Evolutionary conservation across 2,113 vertebrate species (phyloP), one percentile per base, ranked within the genome.

Genomic region (Fukomys damarensis): DNA sequence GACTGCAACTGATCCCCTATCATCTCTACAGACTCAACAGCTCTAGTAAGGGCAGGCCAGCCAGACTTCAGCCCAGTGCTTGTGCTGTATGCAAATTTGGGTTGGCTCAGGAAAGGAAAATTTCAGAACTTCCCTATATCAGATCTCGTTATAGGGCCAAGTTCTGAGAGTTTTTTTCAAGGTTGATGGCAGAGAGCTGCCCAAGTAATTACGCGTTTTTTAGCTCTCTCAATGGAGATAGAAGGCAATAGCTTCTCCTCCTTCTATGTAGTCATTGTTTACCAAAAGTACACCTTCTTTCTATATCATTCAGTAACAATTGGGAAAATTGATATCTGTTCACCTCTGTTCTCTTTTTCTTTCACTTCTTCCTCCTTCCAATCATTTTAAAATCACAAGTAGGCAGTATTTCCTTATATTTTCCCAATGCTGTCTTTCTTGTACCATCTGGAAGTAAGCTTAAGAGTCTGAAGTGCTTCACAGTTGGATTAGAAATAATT

Each of bases 381-480:
- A 35, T 63, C 30, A 91, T 93, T 70, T 96, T 59, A 19, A 86
- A 80, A 80, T 8, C 70, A 54, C 56, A 83, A 83, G 86, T 49
- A 81, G 12, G 7, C 46, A 94, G 4, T 86, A 70, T 88, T 90
- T 91, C 30, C 58, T 52, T 89, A 41, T 49, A 82, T 28, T 63
- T 66, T 38, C 19, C 41, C 35, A 10, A 41, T 46, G 17, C 2
- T 43, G 17, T 76, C 84, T 84, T 83, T 24, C 24, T 89, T 70
- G 9, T 89, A n/a, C 30, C 49, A 63, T 52, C 84, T 86, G 38
- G 43, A 93, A 93, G 11, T 88, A 84, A 93, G 22, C 41, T 91
- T 95, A 83, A 93, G 32, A 82, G 11, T 61, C 49, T 89, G 65
- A 86, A 14, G 26, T 74, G 12, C 9, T 89, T 46, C 1, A 72